Base-by-base conservation (phyloP, 2,888 invertebrate genomes). In the Arctia plantaginis region DNA sequence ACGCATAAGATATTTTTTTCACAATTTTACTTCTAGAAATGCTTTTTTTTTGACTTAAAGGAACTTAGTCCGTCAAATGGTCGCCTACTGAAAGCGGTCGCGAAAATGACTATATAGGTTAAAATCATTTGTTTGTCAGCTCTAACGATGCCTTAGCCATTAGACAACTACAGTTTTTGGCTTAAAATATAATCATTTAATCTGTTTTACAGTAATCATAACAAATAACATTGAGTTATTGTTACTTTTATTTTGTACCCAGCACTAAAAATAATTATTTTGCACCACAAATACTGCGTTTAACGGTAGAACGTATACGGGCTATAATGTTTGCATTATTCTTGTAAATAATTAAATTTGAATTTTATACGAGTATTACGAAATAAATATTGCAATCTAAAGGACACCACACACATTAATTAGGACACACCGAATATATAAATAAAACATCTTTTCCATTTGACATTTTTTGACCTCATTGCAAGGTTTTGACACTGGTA, bases 401-500 rank as follows among this genome's bases (percentile, higher is more conserved):
- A 35, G 23, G 51, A 23, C 51, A 55, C 51, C 4, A 23, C 23
- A 55, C 10, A 55, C 51, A 55, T n/a, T 23, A 0, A 55, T 55
- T 55, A 55, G 10, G 23, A 55, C 23, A 55, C 51, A n/a, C 1
- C n/a, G 12, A 51, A 68, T 68, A 33, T 47, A 33, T 8, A 33
- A 51, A 30, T 51, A 39, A 71, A 59, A 55, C 51, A 66, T n/a
- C 0, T 41, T 35, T 77, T 74, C 55, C 55, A 68, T 66, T 75
- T 74, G 66, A 67, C 62, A 71, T 39, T 73, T 71, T 73, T 76
- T 72, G 75, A 75, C 79, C 82, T 80, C 59, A 78, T 41, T 47
- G 39, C 77, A 85, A 80, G 78, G 77, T 80, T 71, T 73, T 75
- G 72, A 66, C 68, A 73, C 66, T 83, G 79, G 59, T 80, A 80